Evolutionary conservation across 2,797 vertebrate species (phyloP).

Genomic region (Coendou prehensilis): DNA sequence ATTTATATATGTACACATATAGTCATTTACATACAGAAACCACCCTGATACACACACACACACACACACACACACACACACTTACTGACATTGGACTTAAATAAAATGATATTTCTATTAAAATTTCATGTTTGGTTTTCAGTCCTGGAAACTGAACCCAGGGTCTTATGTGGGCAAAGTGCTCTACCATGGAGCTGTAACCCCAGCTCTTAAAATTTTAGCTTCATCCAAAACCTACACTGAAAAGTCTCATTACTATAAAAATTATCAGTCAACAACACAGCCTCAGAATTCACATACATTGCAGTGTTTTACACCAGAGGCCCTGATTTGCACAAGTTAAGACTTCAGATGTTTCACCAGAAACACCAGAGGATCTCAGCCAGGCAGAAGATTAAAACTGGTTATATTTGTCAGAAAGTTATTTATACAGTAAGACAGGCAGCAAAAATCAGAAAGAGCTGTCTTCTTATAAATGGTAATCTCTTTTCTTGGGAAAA

Average conservation of each 20-base stretch:
- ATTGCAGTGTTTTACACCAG: not conserved
- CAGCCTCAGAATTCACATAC: not conserved
- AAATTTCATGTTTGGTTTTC: not conserved
- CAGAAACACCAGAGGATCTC: not conserved
- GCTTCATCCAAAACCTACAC: not conserved
- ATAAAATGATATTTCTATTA: not conserved
- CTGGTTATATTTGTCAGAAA: not conserved
- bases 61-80: not conserved
- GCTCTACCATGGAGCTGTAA: not conserved
- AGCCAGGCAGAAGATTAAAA: not conserved
- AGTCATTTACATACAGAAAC: not conserved
- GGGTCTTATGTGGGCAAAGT: not conserved
- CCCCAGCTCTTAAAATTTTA: not conserved
- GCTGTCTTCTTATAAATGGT: not conserved
- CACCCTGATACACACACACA: not conserved
- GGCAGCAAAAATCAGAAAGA: slow-evolving; percentile 18
- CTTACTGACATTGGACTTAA: not conserved
- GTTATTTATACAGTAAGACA: not conserved
- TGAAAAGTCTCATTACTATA: not conserved
- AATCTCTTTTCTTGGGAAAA: not conserved
- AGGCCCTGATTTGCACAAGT: not conserved
- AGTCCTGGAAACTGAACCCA: not conserved
- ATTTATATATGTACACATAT: not conserved
- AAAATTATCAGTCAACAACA: not conserved
- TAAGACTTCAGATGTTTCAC: not conserved